Evolutionary conservation across 2,797 vertebrate genomes (phyloP), one percentile per base, ranked within the genome.

Genomic region (Scarus forsteni): DNA sequence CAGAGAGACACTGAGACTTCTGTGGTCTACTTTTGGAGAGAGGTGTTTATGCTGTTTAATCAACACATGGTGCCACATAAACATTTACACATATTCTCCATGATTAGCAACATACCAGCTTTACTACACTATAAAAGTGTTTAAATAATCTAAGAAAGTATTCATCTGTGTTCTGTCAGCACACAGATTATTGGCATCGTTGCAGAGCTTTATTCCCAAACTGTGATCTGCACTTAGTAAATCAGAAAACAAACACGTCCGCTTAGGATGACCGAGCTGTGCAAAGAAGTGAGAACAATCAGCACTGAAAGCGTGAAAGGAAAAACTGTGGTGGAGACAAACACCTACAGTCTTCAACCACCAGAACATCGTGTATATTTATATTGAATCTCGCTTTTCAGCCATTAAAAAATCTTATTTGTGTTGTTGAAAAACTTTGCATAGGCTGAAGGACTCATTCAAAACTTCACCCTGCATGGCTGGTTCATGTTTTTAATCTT

Each of bases 91-190:
- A 16, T 6, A 53, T 4, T 6, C 44, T 53, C 13, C 8, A n/a
- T 66, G n/a, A 66, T 57, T 15, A 52, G 45, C 36, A 63, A 10
- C 35, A 35, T 8, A 1, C 36, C 58, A 50, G 6, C 2, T 1
- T 52, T 46, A 6, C 3, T 45, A 50, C 10, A 48, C 15, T 10
- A 36, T 19, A 56, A 10, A 46, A 2, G 34, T 14, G 9, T 48
- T n/a, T 44, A 76, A 15, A 45, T 8, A 39, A 60, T 38, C 13
- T 52, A 3, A 11, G 13, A 43, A 12, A 49, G 63, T 45, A 6
- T 6, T 44, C 15, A 50, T 73, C 77, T 81, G 77, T 13, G 50
- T 70, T 82, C 49, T 79, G 58, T 87, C 60, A 79, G 35, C 16
- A 2, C 73, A 77, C 74, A 75, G 53, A 80, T 71, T 75, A 67